Evolutionary conservation across 2,888 invertebrate species (phyloP), one percentile per base, ranked within the genome.

Genomic region (Bombylius major): DNA sequence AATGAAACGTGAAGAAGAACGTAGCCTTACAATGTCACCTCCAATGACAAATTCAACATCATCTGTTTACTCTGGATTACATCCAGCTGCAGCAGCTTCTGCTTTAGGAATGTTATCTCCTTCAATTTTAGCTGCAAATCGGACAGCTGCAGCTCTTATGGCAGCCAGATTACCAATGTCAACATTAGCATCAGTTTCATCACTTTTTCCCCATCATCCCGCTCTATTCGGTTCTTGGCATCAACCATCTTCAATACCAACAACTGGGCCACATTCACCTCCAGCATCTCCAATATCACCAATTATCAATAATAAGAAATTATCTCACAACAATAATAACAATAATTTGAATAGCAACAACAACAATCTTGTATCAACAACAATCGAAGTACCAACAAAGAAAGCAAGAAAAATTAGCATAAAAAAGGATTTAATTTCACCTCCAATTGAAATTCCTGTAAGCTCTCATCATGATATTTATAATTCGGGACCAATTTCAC

Each of bases 401-500:
- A 72, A 71, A 56, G 47, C 67, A n/a, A 67, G 73, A 31, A 72
- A 71, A 55, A 58, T 69, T 50, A 64, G 65, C 4, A 67, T 71
- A 9, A 73, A 73, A 58, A 73, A 72, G 58, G 72, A 73, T 50
- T 64, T 70, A 50, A 66, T 67, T 46, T 68, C 70, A n/a, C 64
- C 65, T n/a, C 60, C 64, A 45, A 63, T 67, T 44, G 70, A 73
- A 46, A 66, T 72, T 1, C 66, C 65, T 39, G 69, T 71, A 64
- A 68, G 64, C 50, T 23, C 23, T 23, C 67, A 58, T 39, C 39
- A 42, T 45, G 55, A 59, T 23, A 33, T 57, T 7, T 58, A 59
- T 5, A 57, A 47, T 3, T 61, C 66, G 4, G 73, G 73, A 1
- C 70, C 83, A 56, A 72, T 78, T 67, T 66, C 82, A 66, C 71